A percentile compares a stretch with the other conserved stretches of the same genome.
phyloP scores from a whole-genome alignment of 2,797 vertebrate genomes.

The Petrocephalus sullivani region DNA sequence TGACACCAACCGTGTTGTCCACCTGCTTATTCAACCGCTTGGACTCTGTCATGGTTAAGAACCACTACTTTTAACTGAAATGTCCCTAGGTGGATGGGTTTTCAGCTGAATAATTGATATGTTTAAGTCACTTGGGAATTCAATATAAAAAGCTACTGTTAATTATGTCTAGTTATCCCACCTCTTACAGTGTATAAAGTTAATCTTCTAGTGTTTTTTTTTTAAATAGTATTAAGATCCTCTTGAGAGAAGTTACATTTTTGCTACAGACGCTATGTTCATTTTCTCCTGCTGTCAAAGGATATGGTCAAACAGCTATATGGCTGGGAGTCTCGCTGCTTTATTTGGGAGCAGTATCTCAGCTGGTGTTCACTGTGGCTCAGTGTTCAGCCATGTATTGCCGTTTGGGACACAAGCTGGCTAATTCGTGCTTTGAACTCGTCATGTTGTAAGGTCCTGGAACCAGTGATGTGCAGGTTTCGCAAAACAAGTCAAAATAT shows the following conservation, averaged over 20 bases:
- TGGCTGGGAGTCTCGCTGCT: background rate
- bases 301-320: no score
- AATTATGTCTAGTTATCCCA: background rate
- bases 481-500: background rate
- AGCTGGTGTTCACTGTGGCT: background rate
- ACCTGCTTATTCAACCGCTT: background rate
- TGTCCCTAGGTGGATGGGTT: background rate
- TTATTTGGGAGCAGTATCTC: background rate
- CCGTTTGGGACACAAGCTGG: background rate
- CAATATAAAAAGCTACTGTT: background rate
- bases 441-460: background rate
- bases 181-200: background rate
- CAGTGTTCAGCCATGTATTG: background rate
- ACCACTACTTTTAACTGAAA: background rate
- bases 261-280: background rate
- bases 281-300: background rate
- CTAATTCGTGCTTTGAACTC: background rate
- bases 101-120: background rate
- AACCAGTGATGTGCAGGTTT: background rate
- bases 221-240: background rate
- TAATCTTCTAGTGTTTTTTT: background rate
- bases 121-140: background rate
- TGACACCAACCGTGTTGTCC: background rate
- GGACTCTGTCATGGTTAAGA: background rate
- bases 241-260: background rate